phyloP scores from a whole-genome alignment of 2,797 vertebrate species.

The Acanthurus tractus region DNA sequence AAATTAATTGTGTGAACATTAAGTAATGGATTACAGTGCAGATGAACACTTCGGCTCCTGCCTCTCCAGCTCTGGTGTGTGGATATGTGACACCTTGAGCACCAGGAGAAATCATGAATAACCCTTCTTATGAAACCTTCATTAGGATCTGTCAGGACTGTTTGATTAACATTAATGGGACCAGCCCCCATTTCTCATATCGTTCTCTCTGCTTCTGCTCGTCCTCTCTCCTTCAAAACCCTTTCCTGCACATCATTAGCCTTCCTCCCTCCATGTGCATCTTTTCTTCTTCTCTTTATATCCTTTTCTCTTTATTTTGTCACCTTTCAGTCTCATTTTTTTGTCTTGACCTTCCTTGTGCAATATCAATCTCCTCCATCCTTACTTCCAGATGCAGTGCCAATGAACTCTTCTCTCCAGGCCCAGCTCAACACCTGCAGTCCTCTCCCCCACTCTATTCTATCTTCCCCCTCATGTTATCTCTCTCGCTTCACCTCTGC shows the following conservation, averaged over 20 bases:
- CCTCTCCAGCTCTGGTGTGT: conserved; percentile 12
- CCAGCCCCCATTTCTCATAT: conserved; percentile 49
- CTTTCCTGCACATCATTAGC: conserved; percentile 2
- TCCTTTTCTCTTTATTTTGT: conserved; percentile 7
- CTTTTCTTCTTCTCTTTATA: background rate
- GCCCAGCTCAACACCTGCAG: no score
- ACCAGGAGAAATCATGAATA: conserved; percentile 60
- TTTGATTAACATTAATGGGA: conserved; percentile 76
- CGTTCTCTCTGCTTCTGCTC: background rate
- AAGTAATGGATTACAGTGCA: conserved; percentile 14
- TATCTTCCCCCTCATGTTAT: no score
- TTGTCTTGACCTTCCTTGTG: conserved; percentile 28
- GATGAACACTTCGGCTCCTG: conserved; percentile 19
- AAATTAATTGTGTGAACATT: conserved; percentile 17
- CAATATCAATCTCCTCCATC: conserved; percentile 36
- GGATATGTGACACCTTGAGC: conserved; percentile 34
- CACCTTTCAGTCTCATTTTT: conserved; percentile 11
- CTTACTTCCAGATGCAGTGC: conserved; percentile 27
- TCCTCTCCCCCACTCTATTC: no score
- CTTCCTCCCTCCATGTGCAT: conserved; percentile 5
- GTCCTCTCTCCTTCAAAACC: background rate
- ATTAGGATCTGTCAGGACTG: conserved; percentile 69
- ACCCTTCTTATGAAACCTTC: conserved; percentile 67
- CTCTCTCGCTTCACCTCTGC: conserved; percentile 40
- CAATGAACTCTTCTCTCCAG: conserved; percentile 7